Base-by-base conservation (phyloP, 1,140 invertebrate genomes). In the Vanessa tameamea region DNA sequence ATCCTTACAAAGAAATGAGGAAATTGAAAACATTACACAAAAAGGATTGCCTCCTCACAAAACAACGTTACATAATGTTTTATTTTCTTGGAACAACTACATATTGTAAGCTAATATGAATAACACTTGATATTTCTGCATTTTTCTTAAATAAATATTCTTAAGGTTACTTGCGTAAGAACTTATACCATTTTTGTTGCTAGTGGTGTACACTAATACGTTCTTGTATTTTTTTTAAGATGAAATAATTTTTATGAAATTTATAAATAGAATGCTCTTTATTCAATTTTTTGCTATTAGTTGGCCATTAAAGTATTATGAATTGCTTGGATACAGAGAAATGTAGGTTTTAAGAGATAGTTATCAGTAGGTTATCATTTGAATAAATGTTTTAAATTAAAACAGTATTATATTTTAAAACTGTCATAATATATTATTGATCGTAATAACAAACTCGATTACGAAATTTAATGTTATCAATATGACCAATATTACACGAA, bases 401-500 rank as follows among this genome's bases (percentile, higher is more conserved):
- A 31, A 31, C 26, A 31, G 13, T 14, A 50, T 15, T 50, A 50
- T 50, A 48, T 12, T 37, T 37, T 37, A 37, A 37, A 51, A 51
- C 50, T 51, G n/a, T 7, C n/a, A 53, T 53, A 53, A 57, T 6
- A 57, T 15, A 61, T 13, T 14, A 61, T 61, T n/a, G 16, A 61
- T 61, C 26, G 57, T 61, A 23, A 61, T n/a, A 31, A 61, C 5
- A 31, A 59, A 59, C n/a, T 57, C 66, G 66, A 57, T 69, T 69
- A 69, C 66, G 66, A 69, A 69, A 69, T 15, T 53, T 14, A 57
- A 55, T 43, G 26, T 37, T 37, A 61, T 61, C 57, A 61, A 61
- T 59, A 59, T 12, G 13, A 61, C 57, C 23, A 61, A 61, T 31
- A 57, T 57, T 57, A 57, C 53, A 57, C 20, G 31, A 61, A 31